Base-by-base conservation (phyloP, 2,113 vertebrate species). In the Scopus umbretta region DNA sequence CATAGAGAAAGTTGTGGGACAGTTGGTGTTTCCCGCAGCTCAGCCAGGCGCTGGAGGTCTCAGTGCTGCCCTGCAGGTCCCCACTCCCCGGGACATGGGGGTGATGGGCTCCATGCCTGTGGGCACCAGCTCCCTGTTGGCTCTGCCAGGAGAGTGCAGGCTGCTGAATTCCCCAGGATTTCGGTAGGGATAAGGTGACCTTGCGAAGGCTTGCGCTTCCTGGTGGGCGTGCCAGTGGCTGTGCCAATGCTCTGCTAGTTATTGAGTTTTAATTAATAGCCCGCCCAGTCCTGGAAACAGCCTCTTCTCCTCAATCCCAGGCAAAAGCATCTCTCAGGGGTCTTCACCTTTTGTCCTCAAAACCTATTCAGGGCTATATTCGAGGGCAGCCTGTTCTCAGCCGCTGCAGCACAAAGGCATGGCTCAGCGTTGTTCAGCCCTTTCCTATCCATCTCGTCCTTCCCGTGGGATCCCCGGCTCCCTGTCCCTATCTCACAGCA, bases 71-170 rank as follows among this genome's bases (percentile, higher is more conserved):
- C 61, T 4, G 5, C 11, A 7, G 34, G 40, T 67, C 25, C 26
- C 27, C 2, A 0, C 3, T 65, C 30, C 13, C 36, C 1, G 4
- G n/a, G 32, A n/a, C 0, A 0, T 2, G 56, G 30, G 25, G 14
- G 1, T 1, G 2, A 13, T 7, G 49, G 16, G 15, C 11, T 75
- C 71, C 1, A 3, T n/a, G 55, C 15, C 36, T 32, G 18, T 2
- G 9, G 7, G 11, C 49, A 23, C 25, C 3, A 4, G 45, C 3
- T 65, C 53, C 17, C 40, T 0, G 0, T 13, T 29, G 55, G 27
- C 20, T 74, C 50, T 92, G 50, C 16, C 50, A 26, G 34, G 21
- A 45, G 1, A 38, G 17, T n/a, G n/a, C n/a, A n/a, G n/a, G n/a
- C n/a, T n/a, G n/a, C n/a, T n/a, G n/a, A n/a, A n/a, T 17, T 13